Evolutionary conservation across 2,797 vertebrate species (phyloP).

Genomic region (Brotogeris chrysoptera): DNA sequence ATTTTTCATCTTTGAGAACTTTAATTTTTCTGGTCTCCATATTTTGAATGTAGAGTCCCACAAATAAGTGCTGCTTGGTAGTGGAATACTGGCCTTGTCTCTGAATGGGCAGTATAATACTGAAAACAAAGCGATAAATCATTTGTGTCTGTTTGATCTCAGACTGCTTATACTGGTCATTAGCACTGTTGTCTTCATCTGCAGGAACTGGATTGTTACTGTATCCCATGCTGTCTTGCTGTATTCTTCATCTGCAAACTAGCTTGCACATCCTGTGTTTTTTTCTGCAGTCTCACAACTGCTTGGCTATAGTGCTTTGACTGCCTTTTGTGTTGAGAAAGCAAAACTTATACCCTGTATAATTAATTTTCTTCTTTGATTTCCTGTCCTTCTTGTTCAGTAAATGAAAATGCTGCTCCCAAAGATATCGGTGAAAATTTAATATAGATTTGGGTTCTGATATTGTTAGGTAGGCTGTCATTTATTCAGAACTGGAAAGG

Average conservation of each 20-base stretch:
- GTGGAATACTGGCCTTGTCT: not conserved
- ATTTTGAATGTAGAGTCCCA: not conserved
- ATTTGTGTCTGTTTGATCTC: not conserved
- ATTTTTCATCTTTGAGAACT: not conserved
- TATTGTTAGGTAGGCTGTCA: not conserved
- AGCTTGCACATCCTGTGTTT: not conserved
- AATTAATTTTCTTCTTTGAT: conserved; percentile 59
- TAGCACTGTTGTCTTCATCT: not conserved
- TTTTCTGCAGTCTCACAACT: not conserved
- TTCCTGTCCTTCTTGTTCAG: conserved; percentile 41
- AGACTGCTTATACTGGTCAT: not conserved
- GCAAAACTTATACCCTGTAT: not conserved
- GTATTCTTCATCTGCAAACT: not conserved
- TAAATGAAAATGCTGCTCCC: conserved; percentile 22
- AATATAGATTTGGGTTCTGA: conserved; percentile 70
- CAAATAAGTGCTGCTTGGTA: not conserved
- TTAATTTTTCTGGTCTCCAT: not conserved
- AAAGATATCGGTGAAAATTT: conserved; percentile 58
- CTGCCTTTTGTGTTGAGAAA: not conserved
- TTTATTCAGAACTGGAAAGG: conserved; percentile 26
- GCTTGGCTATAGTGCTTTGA: not conserved
- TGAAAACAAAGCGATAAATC: not conserved
- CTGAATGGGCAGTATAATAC: not conserved
- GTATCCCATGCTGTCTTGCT: not conserved
- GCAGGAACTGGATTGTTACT: rapidly evolving